Percentiles rank a stretch among this genome's conserved stretches.
These are phyloP conservation scores for Isaurus tuberculatus DNA, from an alignment of 92 coral and sea anemone species.

Conservation along the genomic window DNA sequence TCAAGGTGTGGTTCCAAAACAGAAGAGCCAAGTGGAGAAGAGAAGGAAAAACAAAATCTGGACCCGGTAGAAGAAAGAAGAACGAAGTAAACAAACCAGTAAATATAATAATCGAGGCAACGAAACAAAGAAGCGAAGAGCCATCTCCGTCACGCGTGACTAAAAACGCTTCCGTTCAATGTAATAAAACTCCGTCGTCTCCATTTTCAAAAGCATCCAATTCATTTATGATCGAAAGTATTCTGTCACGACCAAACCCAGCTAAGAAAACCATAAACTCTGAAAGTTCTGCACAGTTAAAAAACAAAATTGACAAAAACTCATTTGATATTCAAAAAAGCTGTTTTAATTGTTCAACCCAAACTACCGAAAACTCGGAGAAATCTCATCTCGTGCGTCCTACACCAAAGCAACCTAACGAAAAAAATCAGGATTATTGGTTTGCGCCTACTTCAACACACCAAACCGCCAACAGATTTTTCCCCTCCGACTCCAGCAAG, in stretches of 20 bases:
- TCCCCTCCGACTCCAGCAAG: slow-evolving; percentile 19
- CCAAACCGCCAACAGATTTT: neutral
- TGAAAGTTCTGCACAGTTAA: neutral
- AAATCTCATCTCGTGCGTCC: neutral
- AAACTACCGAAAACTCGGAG: neutral
- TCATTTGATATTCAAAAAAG: neutral
- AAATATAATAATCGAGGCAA: slow-evolving; percentile 12
- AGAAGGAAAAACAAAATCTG: slow-evolving; percentile 91
- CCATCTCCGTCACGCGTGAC: neutral
- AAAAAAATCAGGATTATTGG: neutral
- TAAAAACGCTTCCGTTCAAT: neutral
- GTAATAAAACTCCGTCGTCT: neutral
- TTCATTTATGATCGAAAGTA: slow-evolving; percentile 83
- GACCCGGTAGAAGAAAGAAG: slow-evolving; percentile 92
- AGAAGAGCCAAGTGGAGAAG: slow-evolving; percentile 92
- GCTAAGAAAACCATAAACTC: neutral
- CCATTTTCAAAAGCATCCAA: slow-evolving; percentile 35
- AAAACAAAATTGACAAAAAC: neutral
- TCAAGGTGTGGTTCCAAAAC: slow-evolving; percentile 98
- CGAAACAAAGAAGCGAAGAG: slow-evolving; percentile 8
- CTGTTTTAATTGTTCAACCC: neutral
- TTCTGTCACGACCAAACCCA: slow-evolving; percentile 71
- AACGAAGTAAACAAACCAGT: slow-evolving; percentile 78
- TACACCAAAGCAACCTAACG: neutral
- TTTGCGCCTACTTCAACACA: slow-evolving; percentile 24